phyloP scores from a whole-genome alignment of 1,140 invertebrate genomes.

The Cotesia typhae region DNA sequence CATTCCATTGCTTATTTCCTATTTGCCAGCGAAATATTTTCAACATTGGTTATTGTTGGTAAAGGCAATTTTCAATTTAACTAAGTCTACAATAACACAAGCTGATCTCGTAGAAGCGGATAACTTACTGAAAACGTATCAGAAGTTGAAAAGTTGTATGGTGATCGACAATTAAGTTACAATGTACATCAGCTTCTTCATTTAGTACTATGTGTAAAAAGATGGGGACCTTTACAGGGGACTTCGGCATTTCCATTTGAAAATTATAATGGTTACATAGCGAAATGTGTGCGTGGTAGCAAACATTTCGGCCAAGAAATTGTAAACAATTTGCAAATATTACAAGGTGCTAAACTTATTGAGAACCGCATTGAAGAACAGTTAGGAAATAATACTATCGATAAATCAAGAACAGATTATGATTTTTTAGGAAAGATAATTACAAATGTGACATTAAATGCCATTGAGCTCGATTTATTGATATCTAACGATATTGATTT shows the following conservation, averaged over 20 bases:
- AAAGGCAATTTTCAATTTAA: slow-evolving; percentile 32
- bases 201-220: slow-evolving; percentile 39
- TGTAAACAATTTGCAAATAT: slow-evolving; percentile 37
- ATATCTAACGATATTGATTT: slow-evolving; percentile 4
- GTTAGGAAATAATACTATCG: neutral
- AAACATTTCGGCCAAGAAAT: slow-evolving; percentile 44
- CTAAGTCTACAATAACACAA: slow-evolving; percentile 29
- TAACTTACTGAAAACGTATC: slow-evolving; percentile 38
- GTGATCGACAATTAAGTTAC: slow-evolving; percentile 37
- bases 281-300: slow-evolving; percentile 5
- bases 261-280: slow-evolving; percentile 40
- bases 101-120: slow-evolving; percentile 37
- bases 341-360: slow-evolving; percentile 34
- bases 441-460: neutral
- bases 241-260: slow-evolving; percentile 43
- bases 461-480: slow-evolving; percentile 9
- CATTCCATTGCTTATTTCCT: slow-evolving; percentile 32
- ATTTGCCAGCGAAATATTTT: slow-evolving; percentile 41
- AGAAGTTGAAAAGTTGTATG: slow-evolving; percentile 37
- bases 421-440: slow-evolving; percentile 5
- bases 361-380: slow-evolving; percentile 14
- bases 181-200: slow-evolving; percentile 45
- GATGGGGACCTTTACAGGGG: slow-evolving; percentile 46
- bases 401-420: neutral
- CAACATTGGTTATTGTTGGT: slow-evolving; percentile 45